Percentiles rank a stretch among this genome's conserved stretches.
Conservation (phyloP, 2,113 vertebrate species). For the Prunella himalayana region DNA sequence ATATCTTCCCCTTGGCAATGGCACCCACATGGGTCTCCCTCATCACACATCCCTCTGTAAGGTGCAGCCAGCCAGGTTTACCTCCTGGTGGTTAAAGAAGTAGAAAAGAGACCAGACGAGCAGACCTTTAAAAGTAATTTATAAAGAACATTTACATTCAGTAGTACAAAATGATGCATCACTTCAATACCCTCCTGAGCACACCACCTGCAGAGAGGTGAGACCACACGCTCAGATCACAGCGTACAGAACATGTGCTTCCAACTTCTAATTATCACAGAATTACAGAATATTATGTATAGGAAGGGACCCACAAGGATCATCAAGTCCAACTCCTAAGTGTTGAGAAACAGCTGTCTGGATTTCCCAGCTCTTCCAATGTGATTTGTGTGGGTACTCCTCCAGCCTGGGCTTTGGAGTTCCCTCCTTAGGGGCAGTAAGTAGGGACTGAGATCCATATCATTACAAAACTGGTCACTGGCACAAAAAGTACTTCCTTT, state of each 20-base stretch:
- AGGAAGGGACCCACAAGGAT: not conserved
- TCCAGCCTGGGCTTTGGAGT: not conserved
- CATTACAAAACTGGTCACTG: not conserved
- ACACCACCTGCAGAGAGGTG: not conserved
- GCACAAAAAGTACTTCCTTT: not conserved
- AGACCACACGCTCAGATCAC: not conserved
- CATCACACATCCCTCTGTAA: not conserved
- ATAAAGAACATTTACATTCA: constrained; percentile 21
- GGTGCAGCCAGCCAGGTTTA: not conserved
- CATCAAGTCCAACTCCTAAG: not conserved
- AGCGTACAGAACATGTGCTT: not conserved
- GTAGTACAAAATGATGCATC: not conserved
- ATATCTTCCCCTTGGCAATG: not conserved
- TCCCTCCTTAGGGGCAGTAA: not conserved
- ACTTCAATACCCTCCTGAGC: not conserved
- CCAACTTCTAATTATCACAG: not conserved
- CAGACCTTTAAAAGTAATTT: constrained; percentile 7
- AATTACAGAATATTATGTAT: not conserved
- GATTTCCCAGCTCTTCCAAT: not conserved
- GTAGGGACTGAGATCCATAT: not conserved
- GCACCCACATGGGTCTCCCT: not conserved
- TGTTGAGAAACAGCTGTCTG: not conserved
- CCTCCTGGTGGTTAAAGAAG: not conserved
- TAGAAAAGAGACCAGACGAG: not conserved
- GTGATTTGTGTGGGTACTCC: not conserved